phyloP scores from a whole-genome alignment of 2,888 invertebrate genomes.

The Amiota communis region DNA sequence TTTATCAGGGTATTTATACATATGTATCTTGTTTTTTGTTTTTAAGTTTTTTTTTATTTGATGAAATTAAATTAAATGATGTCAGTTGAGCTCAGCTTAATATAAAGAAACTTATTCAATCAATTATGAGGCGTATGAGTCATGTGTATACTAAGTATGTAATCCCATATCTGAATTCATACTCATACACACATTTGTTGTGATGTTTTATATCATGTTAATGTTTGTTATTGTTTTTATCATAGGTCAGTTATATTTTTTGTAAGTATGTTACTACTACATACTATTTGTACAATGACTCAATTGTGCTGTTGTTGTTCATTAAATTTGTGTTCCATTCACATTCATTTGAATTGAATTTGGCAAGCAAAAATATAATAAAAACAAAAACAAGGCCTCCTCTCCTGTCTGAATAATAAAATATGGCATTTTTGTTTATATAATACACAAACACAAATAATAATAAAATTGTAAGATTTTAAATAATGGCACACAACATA shows the following conservation, averaged over 20 bases:
- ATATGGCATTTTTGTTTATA: background rate
- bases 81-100: background rate
- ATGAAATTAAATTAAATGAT: constrained; percentile 21
- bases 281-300: too few relatives aligned
- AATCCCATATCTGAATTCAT: background rate
- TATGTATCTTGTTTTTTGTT: background rate
- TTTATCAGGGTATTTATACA: too few relatives aligned
- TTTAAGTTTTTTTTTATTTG: background rate
- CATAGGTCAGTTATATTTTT: constrained; percentile 23
- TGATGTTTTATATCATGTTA: background rate
- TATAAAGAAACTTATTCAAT: background rate
- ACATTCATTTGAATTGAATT: constrained; percentile 6
- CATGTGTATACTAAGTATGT: background rate
- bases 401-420: background rate
- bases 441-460: constrained; percentile 7
- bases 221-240: background rate
- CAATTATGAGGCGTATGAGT: background rate
- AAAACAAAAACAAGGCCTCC: background rate
- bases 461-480: background rate
- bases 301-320: too few relatives aligned
- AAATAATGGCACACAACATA: background rate
- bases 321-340: background rate
- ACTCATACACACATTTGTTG: background rate
- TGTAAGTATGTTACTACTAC: background rate
- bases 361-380: constrained; percentile 13